Evolutionary conservation across 2,797 vertebrate species (phyloP).

Genomic region (Philypnodon macrostomus): DNA sequence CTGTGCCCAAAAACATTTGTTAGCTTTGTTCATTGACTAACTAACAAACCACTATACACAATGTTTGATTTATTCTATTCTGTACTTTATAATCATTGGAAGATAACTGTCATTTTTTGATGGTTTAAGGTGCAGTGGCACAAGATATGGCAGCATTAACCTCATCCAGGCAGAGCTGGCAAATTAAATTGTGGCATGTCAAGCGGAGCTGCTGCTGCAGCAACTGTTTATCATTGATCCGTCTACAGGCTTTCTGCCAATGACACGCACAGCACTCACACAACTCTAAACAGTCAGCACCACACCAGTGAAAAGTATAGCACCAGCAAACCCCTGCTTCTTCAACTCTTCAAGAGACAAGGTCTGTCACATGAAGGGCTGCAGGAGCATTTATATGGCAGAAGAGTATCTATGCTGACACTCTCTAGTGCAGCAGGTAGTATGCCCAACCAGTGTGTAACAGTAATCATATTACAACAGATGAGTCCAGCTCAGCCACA

Average conservation of each 20-base stretch:
- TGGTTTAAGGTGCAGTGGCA: conserved; percentile 17
- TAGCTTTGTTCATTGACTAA: no score
- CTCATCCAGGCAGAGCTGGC: conserved; percentile 31
- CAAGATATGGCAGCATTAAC: conserved; percentile 34
- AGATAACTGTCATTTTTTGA: neutral
- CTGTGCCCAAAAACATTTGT: no score
- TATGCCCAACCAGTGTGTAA: conserved; percentile 40
- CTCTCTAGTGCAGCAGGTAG: conserved; percentile 43
- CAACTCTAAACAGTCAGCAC: conserved; percentile 42
- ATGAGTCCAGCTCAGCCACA: conserved; percentile 44
- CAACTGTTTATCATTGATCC: conserved; percentile 55
- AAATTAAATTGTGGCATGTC: conserved; percentile 50
- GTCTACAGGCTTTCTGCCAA: conserved; percentile 54
- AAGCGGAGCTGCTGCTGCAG: conserved; percentile 43
- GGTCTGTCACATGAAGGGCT: conserved; percentile 40
- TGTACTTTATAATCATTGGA: neutral
- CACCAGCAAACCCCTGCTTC: conserved; percentile 12
- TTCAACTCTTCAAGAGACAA: conserved; percentile 12
- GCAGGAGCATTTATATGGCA: conserved; percentile 37
- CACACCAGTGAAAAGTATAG: conserved; percentile 30
- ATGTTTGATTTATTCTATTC: no score
- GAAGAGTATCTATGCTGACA: conserved; percentile 39
- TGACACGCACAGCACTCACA: conserved; percentile 51
- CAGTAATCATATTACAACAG: conserved; percentile 45
- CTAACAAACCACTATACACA: no score